Evolutionary conservation across 1,140 invertebrate genomes (phyloP).

Genomic region (Akabosia matsudoensis): DNA sequence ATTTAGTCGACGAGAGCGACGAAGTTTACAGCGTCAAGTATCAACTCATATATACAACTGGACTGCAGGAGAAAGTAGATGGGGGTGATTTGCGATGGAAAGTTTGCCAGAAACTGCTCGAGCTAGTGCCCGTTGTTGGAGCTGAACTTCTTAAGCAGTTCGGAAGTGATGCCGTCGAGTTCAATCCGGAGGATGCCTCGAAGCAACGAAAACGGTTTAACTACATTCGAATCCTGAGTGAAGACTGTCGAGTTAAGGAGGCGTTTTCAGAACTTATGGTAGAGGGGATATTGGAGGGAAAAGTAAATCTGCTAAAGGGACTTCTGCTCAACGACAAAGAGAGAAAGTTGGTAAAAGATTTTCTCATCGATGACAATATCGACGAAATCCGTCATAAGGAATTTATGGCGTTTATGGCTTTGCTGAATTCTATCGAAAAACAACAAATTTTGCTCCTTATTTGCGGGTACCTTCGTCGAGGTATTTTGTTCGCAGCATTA

Average conservation of each 20-base stretch:
- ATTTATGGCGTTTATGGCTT: neutral
- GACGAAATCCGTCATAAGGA: neutral
- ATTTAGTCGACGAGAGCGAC: constrained; percentile 36
- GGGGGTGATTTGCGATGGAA: neutral
- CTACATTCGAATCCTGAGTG: neutral
- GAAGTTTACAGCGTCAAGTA: constrained; percentile 35
- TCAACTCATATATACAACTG: constrained; percentile 34
- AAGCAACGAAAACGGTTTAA: neutral
- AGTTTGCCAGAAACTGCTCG: constrained; percentile 23
- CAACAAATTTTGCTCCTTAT: constrained; percentile 8
- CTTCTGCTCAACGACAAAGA: neutral
- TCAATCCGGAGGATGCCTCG: neutral
- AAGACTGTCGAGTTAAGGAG: neutral
- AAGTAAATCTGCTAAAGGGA: neutral
- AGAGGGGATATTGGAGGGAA: neutral
- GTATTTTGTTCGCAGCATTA: constrained; percentile 19
- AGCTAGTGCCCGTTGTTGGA: neutral
- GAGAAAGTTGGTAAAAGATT: neutral
- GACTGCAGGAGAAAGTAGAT: constrained; percentile 15
- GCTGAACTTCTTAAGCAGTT: neutral
- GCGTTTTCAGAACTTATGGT: neutral
- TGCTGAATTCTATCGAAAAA: neutral
- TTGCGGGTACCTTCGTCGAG: constrained; percentile 18
- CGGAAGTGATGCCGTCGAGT: neutral
- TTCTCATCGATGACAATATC: constrained; percentile 2